A percentile compares a stretch with the other conserved stretches of the same genome.
These are phyloP conservation scores for Drosophila monieri DNA, from an alignment of 2,888 invertebrate genomes.

Conservation along the genomic window DNA sequence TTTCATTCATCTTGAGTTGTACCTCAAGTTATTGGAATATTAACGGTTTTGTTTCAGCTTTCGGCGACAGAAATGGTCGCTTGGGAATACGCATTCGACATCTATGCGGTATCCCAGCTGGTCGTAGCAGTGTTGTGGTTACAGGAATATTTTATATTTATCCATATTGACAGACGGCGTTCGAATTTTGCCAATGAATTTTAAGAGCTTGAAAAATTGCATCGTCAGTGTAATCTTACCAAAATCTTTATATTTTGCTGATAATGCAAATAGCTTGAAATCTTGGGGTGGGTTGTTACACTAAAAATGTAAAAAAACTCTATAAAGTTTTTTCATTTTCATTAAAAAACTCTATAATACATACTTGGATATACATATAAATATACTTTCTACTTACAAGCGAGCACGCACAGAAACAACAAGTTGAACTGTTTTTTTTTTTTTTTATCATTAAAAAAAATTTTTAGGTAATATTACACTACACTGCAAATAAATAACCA, in stretches of 20 bases:
- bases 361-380: not conserved
- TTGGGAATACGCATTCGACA: slow-evolving; percentile 60
- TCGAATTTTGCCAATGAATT: slow-evolving; percentile 62
- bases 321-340: no score
- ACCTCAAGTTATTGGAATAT: slow-evolving; percentile 57
- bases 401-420: not conserved
- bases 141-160: slow-evolving; percentile 54
- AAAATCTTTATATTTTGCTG: slow-evolving; percentile 11
- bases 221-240: slow-evolving; percentile 26
- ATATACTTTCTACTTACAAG: no score
- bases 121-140: slow-evolving; percentile 27
- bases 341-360: no score
- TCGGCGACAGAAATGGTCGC: slow-evolving; percentile 51
- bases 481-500: no score
- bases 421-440: no score
- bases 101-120: slow-evolving; percentile 35
- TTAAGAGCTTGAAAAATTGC: slow-evolving; percentile 54
- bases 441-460: no score
- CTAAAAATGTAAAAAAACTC: not conserved
- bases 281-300: not conserved
- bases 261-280: slow-evolving; percentile 24
- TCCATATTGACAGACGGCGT: slow-evolving; percentile 29
- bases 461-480: no score
- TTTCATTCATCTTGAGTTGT: slow-evolving; percentile 16
- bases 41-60: slow-evolving; percentile 65